phyloP scores from a whole-genome alignment of 2,888 invertebrate genomes.

The Hyalella azteca region DNA sequence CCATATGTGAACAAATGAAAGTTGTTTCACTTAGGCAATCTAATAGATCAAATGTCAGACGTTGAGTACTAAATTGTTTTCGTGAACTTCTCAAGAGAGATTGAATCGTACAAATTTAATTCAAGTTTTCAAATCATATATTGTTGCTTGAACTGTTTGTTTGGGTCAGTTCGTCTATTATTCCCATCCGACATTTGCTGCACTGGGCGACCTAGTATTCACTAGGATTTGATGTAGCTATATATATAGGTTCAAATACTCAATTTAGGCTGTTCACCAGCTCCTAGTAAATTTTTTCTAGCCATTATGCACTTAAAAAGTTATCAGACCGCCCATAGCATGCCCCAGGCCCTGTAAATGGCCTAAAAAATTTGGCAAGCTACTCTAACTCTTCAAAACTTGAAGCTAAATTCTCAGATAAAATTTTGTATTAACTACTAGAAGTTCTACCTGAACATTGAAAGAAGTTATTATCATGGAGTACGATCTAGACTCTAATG shows the following conservation, averaged over 20 bases:
- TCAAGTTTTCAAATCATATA: conserved; percentile 18
- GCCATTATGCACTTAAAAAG: too few relatives aligned
- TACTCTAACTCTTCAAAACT: too few relatives aligned
- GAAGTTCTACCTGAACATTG: too few relatives aligned
- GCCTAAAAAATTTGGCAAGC: too few relatives aligned
- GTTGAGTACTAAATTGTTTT: neutral
- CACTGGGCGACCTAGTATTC: conserved; percentile 5
- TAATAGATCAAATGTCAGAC: neutral
- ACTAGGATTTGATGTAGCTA: too few relatives aligned
- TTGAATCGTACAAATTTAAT: neutral
- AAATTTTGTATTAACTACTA: too few relatives aligned
- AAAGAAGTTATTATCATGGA: conserved; percentile 48
- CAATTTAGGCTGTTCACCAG: too few relatives aligned
- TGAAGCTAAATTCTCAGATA: too few relatives aligned
- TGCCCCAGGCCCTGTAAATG: too few relatives aligned
- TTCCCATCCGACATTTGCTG: conserved; percentile 54
- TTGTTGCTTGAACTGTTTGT: conserved; percentile 43
- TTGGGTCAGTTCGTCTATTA: conserved; percentile 50
- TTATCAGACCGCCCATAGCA: too few relatives aligned
- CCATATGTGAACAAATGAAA: neutral
- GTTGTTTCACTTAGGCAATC: neutral
- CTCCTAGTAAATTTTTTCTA: too few relatives aligned
- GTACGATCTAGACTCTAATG: conserved; percentile 53
- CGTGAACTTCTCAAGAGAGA: neutral
- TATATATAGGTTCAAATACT: too few relatives aligned